phyloP scores from a whole-genome alignment of 2,888 invertebrate species.

The Apotomis capreana region DNA sequence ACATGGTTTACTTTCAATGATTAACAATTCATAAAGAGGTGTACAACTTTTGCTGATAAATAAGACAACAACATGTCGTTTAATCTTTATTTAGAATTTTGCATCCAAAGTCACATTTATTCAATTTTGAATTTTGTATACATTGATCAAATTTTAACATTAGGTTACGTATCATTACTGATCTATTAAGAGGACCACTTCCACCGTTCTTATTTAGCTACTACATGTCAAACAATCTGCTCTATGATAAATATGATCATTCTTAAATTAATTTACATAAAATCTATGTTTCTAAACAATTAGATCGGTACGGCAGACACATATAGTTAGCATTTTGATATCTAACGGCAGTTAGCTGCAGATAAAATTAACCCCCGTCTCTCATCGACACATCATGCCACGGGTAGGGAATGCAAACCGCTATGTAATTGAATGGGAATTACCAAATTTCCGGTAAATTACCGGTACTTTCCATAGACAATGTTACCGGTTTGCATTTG shows the following conservation, averaged over 20 bases:
- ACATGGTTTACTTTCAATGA: slow-evolving; percentile 23
- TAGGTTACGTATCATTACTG: slow-evolving; percentile 7
- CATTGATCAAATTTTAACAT: slow-evolving; percentile 30
- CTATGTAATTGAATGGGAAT: too few relatives aligned
- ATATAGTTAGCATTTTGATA: slow-evolving; percentile 9
- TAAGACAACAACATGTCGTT: slow-evolving; percentile 10
- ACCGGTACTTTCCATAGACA: too few relatives aligned
- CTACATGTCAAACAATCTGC: slow-evolving; percentile 9
- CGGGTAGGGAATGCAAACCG: too few relatives aligned
- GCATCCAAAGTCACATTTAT: slow-evolving; percentile 34
- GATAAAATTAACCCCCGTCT: too few relatives aligned
- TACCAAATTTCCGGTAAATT: too few relatives aligned
- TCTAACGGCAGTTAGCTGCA: too few relatives aligned
- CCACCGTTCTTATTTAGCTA: slow-evolving; percentile 40
- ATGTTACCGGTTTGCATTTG: too few relatives aligned
- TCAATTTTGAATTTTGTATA: slow-evolving; percentile 36
- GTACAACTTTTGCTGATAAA: neutral
- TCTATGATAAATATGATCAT: slow-evolving; percentile 27
- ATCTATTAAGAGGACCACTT: slow-evolving; percentile 41
- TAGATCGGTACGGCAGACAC: slow-evolving; percentile 8
- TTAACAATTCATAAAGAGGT: neutral
- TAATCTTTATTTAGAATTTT: slow-evolving; percentile 32
- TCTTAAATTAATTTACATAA: slow-evolving; percentile 29
- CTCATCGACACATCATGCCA: too few relatives aligned
- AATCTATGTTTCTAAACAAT: slow-evolving; percentile 29